Evolutionary conservation across 2,113 vertebrate species (phyloP).

Genomic region (Genyomyrus donnyi): DNA sequence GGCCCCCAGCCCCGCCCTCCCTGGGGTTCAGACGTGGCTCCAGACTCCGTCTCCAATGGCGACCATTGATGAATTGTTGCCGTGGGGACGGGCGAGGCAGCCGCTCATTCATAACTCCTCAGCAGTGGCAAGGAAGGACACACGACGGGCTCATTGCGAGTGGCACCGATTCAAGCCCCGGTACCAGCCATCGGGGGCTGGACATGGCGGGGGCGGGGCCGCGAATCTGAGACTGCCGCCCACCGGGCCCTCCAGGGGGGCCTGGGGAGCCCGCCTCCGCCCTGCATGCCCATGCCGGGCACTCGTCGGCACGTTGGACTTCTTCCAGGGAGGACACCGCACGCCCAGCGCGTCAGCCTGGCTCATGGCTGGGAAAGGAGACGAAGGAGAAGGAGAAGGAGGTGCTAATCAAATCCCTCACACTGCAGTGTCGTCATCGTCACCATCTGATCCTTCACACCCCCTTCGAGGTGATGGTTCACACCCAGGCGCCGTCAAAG

Average conservation of each 20-base stretch:
- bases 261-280: not conserved
- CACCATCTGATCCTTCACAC: constrained; percentile 1
- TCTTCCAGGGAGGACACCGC: not conserved
- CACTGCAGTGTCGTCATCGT: not conserved
- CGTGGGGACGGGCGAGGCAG: not conserved
- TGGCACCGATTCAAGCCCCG: not conserved
- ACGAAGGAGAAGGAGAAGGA: not conserved
- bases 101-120: not conserved
- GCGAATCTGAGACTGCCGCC: not conserved
- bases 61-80: not conserved
- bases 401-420: not conserved
- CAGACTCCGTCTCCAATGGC: not conserved
- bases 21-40: not conserved
- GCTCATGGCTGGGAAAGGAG: not conserved
- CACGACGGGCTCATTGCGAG: not conserved
- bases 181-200: not conserved
- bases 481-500: not conserved
- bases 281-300: not conserved
- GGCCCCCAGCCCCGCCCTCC: not conserved
- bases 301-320: not conserved
- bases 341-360: not conserved
- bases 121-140: not conserved
- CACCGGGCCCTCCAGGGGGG: not conserved
- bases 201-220: not conserved
- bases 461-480: not conserved